phyloP scores from a whole-genome alignment of 1,140 invertebrate genomes.

The Drosophila insularis region DNA sequence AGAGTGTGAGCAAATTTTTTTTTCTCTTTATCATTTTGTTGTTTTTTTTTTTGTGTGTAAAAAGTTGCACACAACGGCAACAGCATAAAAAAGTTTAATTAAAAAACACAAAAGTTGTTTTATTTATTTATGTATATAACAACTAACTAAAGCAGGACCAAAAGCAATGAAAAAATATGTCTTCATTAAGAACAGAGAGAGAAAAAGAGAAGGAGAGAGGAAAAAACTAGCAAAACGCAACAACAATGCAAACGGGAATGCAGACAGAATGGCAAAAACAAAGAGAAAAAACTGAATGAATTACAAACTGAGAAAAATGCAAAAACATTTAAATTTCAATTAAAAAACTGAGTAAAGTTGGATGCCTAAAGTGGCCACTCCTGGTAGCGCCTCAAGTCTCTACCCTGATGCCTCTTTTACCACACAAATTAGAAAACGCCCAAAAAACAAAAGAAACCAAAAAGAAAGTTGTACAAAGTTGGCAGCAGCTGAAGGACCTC shows the following conservation, averaged over 20 bases:
- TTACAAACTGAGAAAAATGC: constrained; percentile 45
- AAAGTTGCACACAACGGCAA: constrained; percentile 37
- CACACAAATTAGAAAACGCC: constrained; percentile 71
- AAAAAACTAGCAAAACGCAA: constrained; percentile 55
- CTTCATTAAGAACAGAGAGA: constrained; percentile 72
- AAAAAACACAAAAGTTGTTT: constrained; percentile 80
- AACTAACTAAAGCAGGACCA: constrained; percentile 38
- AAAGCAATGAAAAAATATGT: constrained; percentile 75
- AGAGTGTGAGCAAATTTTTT: constrained; percentile 50
- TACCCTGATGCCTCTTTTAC: not conserved
- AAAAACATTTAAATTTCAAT: constrained; percentile 81
- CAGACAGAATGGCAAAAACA: constrained; percentile 14
- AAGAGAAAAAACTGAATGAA: constrained; percentile 31
- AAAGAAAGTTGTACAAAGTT: constrained; percentile 54
- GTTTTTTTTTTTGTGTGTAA: constrained; percentile 43
- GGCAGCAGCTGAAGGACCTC: constrained; percentile 40
- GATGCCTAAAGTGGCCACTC: constrained; percentile 64
- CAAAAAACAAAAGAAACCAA: constrained; percentile 37
- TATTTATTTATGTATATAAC: constrained; percentile 74
- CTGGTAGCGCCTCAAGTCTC: not conserved
- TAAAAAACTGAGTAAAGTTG: constrained; percentile 66
- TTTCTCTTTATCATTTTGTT: constrained; percentile 13
- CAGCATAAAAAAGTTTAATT: constrained; percentile 70
- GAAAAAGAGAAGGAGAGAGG: not conserved
- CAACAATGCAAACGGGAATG: constrained; percentile 58